Evolutionary conservation across 2,797 vertebrate species (phyloP).

Genomic region (Sebastes hopkinsi): DNA sequence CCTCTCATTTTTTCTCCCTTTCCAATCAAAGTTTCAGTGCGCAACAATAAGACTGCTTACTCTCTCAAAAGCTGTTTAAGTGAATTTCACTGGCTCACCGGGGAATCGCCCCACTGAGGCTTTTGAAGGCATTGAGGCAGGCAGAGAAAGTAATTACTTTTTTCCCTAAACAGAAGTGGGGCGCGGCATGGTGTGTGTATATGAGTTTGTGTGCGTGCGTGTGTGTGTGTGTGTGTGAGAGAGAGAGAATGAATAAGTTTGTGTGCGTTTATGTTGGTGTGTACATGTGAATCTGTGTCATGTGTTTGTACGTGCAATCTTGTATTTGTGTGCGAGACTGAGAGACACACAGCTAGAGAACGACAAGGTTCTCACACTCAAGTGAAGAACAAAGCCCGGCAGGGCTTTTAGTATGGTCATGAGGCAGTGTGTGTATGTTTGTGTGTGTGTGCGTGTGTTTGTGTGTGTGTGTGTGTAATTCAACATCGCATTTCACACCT

Average conservation of each 20-base stretch:
- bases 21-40: slow-evolving; percentile 81
- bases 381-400: slow-evolving; percentile 22
- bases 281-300: slow-evolving; percentile 44
- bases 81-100: slow-evolving; percentile 82
- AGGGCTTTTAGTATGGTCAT: slow-evolving; percentile 23
- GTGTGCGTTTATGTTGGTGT: slow-evolving; percentile 28
- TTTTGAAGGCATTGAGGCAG: slow-evolving; percentile 84
- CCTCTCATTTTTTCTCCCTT: slow-evolving; percentile 64
- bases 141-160: slow-evolving; percentile 85
- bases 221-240: slow-evolving; percentile 13
- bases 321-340: slow-evolving; percentile 31
- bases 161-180: slow-evolving; percentile 83
- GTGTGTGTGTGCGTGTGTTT: background rate
- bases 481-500: slow-evolving; percentile 7
- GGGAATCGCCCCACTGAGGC: slow-evolving; percentile 81
- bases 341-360: slow-evolving; percentile 16
- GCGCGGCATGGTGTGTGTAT: slow-evolving; percentile 63
- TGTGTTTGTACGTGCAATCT: slow-evolving; percentile 42
- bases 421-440: background rate
- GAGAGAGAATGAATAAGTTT: slow-evolving; percentile 50
- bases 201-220: slow-evolving; percentile 37
- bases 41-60: slow-evolving; percentile 85
- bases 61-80: slow-evolving; percentile 85
- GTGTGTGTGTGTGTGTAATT: background rate
- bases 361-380: slow-evolving; percentile 38